These are phyloP conservation scores for Cricetomys ansorgei DNA, from an alignment of 2,113 vertebrate genomes.

Conservation along the genomic window DNA sequence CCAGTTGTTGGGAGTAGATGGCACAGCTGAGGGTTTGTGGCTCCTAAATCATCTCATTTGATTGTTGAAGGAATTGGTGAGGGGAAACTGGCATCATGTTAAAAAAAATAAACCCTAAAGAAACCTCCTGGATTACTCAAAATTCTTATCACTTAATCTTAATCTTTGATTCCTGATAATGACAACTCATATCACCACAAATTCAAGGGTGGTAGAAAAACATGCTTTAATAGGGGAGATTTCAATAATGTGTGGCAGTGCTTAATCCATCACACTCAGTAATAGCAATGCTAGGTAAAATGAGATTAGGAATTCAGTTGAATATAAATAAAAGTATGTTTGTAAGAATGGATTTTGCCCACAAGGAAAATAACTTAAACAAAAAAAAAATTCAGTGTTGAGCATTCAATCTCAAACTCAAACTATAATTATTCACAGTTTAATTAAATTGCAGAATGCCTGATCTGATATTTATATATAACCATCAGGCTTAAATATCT, in stretches of 20 bases:
- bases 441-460: conserved; percentile 3
- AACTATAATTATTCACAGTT: background rate
- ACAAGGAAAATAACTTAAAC: background rate
- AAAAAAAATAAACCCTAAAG: background rate
- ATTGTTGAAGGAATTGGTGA: background rate
- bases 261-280: background rate
- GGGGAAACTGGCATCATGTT: background rate
- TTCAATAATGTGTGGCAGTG: background rate
- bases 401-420: background rate
- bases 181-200: background rate
- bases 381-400: background rate
- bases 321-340: conserved; percentile 16
- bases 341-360: background rate
- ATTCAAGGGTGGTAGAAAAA: background rate
- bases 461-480: conserved; percentile 16
- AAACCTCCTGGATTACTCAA: background rate
- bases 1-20: background rate
- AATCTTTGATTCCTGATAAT: background rate
- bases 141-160: background rate
- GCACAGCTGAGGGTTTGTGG: background rate
- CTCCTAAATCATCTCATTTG: background rate
- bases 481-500: conserved; percentile 22
- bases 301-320: conserved; percentile 6
- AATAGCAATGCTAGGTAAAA: background rate
- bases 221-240: background rate